Evolutionary conservation across 53 echinoderm and acorn worm genomes (phyloP).

Genomic region (Paelopatides confundens): DNA sequence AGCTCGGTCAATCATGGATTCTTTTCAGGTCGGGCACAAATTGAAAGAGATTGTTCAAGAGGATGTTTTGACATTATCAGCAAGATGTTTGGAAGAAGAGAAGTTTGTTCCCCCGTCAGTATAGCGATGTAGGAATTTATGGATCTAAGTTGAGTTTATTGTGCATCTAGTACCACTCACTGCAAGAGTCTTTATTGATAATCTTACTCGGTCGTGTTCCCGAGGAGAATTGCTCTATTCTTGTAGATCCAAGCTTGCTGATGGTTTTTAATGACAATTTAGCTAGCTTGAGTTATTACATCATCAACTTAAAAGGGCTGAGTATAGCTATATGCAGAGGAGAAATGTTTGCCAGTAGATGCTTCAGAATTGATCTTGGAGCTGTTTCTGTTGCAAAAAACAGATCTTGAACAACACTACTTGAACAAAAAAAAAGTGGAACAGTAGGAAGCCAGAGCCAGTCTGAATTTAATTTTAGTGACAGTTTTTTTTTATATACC

Average conservation of each 20-base stretch:
- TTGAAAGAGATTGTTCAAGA: conserved; percentile 8
- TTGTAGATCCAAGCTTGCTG: not conserved
- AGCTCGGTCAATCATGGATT: not conserved
- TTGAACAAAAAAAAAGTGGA: not conserved
- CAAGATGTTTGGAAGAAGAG: conserved; percentile 10
- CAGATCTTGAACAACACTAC: not conserved
- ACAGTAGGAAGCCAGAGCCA: not conserved
- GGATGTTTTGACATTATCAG: conserved; percentile 23
- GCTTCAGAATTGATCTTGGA: not conserved
- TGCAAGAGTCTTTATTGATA: not conserved
- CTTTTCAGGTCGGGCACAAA: conserved; percentile 1
- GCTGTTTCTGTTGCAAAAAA: not conserved
- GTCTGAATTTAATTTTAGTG: not conserved
- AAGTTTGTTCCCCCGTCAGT: not conserved
- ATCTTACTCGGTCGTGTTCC: not conserved
- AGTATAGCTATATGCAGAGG: not conserved
- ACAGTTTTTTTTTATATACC: not conserved
- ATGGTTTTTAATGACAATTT: not conserved
- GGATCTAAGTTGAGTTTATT: conserved; percentile 10
- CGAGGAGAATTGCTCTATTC: not conserved
- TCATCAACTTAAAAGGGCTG: not conserved
- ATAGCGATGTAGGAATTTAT: not conserved
- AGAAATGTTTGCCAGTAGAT: not conserved
- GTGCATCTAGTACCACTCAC: not conserved
- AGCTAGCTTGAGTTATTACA: not conserved